Evolutionary conservation across 92 coral and sea anemone species (phyloP), one percentile per base, ranked within the genome.

Genomic region (Heliopora coerulea): DNA sequence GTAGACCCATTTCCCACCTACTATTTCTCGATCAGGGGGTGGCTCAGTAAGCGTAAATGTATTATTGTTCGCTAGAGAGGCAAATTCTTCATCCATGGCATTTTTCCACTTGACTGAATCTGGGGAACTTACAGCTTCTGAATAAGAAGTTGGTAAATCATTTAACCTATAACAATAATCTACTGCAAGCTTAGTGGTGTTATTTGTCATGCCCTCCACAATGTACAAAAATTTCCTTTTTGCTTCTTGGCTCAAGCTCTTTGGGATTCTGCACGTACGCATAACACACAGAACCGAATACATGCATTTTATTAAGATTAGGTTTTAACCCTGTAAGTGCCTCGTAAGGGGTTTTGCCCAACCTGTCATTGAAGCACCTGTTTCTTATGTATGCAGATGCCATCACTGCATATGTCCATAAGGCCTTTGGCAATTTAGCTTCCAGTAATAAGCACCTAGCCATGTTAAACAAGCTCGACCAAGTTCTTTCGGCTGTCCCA

Each of bases 1-100:
- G n/a, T n/a, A n/a, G n/a, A n/a, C n/a, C n/a, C n/a, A 79, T 83
- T 62, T 58, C 17, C 74, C 85, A 72, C 81, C 88, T 80, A 81
- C 86, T 81, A 81, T 72, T 74, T 80, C 83, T 39, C 89, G 35
- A 65, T 69, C 80, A 50, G 61, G 54, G 31, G 86, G 86, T 60
- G 86, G 86, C 48, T 72, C 41, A 42, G 75, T 78, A 74, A 85
- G 57, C 14, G 68, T 78, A 59, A 56, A 85, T 26, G 83, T 80
- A 42, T 77, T 83, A 62, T 80, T 85, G 44, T 70, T 68, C 24
- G 23, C 40, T 29, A 85, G 41, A 40, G 85, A 72, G 61, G 66
- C 42, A 10, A 75, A 58, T 65, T 80, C 89, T 1, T 67, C 83
- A 23, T 58, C 25, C 83, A 85, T 80, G 79, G 89, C 85, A 68